Conservation (phyloP, 2,797 vertebrate genomes). For the Steatocranus sp. region DNA sequence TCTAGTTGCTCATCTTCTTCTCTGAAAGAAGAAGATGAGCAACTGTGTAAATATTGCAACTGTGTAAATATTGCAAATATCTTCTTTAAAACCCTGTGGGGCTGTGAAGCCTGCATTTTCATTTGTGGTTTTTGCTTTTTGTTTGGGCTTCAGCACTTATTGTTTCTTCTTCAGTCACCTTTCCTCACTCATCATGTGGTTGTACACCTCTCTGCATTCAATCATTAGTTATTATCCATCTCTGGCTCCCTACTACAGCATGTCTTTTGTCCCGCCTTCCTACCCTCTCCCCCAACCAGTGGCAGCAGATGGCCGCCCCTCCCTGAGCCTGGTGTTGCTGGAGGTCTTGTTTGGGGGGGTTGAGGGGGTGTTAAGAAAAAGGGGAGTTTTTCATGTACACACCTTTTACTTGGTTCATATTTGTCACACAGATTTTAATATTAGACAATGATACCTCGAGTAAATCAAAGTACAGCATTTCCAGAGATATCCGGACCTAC, state of each 20-base stretch:
- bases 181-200: accelerated
- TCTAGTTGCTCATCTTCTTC: no score
- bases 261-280: not conserved
- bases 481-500: not conserved
- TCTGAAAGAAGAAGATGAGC: not conserved
- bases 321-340: not conserved
- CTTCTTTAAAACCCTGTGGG: accelerated
- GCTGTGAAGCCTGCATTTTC: accelerated
- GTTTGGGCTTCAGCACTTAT: accelerated
- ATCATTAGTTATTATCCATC: not conserved
- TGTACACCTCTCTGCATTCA: not conserved
- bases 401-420: no score
- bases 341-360: not conserved
- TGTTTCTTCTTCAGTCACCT: not conserved
- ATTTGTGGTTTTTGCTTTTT: accelerated
- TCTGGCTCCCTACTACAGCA: accelerated
- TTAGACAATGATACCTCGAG: not conserved
- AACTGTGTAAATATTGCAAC: not conserved
- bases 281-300: not conserved
- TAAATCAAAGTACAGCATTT: not conserved
- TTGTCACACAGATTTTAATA: not conserved
- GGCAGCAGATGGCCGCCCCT: not conserved
- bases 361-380: not conserved
- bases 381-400: no score
- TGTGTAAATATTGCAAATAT: not conserved